Evolutionary conservation across 2,113 vertebrate species (phyloP), one percentile per base, ranked within the genome.

Genomic region (Bufo gargarizans): DNA sequence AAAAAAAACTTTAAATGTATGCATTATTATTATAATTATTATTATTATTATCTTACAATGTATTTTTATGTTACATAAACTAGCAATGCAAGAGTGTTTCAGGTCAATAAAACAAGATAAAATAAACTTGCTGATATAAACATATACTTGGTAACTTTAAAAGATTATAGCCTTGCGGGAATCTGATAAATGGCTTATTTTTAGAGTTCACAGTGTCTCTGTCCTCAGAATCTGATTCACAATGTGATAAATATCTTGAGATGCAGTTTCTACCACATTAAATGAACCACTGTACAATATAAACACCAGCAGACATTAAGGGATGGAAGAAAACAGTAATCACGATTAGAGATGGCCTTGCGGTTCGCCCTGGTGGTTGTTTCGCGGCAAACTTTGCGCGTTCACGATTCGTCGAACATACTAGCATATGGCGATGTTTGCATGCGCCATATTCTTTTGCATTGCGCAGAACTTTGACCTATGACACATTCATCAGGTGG

Each of bases 111-210:
- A 67, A 67, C 33, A n/a, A 14, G 59, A 67, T 50, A 67, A 65
- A 50, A 67, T 65, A 45, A 67, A 53, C 33, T 83, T 83, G 33
- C n/a, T 81, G 78, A 43, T 59, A 81, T 59, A 81, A 59, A 81
- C 56, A 81, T 81, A 59, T 81, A 81, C 56, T 81, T 81, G n/a
- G n/a, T 43, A 45, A 61, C 55, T 81, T 65, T 67, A 53, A 65
- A 50, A 83, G 81, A 50, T 45, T 67, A 45, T n/a, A 63, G 61
- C 47, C 61, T 69, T 22, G 61, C 50, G 63, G 81, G 61, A 83
- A 67, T 83, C 45, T 65, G 81, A 83, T 67, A 83, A 83, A 83
- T 83, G 49, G 45, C 63, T 65, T 81, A 81, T 81, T 81, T 81
- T 59, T 61, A 47, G 78, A 81, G 58, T 4, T 11, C 45, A 43